Conservation (phyloP, 2,797 vertebrate genomes). For the Premnoplex brunnescens region DNA sequence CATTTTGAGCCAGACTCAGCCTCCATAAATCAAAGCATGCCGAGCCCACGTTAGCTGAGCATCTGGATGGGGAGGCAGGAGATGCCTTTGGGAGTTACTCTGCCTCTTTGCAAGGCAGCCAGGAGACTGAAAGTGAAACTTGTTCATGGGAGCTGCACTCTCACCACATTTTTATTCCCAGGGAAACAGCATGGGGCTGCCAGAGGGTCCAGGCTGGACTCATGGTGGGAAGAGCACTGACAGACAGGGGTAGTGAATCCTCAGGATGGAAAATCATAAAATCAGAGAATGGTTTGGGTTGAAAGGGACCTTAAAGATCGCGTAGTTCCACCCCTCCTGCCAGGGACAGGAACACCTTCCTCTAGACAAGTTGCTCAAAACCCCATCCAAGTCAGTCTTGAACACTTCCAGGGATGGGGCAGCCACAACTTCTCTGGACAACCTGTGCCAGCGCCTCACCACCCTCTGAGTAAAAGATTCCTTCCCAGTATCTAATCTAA, state of each 20-base stretch:
- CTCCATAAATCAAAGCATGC: constrained; percentile 27
- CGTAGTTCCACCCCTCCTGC: neutral
- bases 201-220: neutral
- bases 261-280: neutral
- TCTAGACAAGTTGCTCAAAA: neutral
- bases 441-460: fast-evolving
- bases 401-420: neutral
- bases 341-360: neutral
- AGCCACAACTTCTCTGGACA: neutral
- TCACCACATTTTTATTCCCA: neutral
- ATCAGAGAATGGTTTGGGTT: neutral
- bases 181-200: neutral
- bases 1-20: neutral
- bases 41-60: neutral
- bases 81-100: constrained; percentile 22
- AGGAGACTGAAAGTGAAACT: constrained; percentile 45
- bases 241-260: neutral
- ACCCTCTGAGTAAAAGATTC: neutral
- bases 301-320: neutral
- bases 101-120: constrained; percentile 15
- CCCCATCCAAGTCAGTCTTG: neutral
- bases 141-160: neutral
- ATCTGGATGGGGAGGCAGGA: constrained; percentile 18
- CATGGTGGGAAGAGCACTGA: neutral
- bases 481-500: neutral